These are phyloP conservation scores for Diabrotica undecimpunctata DNA, from an alignment of 1,140 invertebrate species.

Conservation along the genomic window DNA sequence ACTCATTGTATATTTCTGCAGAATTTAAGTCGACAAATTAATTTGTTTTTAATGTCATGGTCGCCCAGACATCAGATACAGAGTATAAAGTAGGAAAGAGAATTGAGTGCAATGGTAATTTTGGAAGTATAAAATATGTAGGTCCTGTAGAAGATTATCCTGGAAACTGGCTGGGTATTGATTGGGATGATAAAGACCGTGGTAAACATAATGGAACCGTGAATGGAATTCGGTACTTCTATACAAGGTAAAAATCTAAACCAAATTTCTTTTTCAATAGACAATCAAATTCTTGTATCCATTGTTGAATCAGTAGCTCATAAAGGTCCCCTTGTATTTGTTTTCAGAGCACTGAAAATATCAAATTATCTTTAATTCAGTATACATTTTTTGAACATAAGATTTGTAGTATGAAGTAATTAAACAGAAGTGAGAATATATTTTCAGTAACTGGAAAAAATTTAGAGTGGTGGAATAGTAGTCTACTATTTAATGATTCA, in stretches of 20 bases:
- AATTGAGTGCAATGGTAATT: slow-evolving; percentile 42
- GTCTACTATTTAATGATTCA: too few species aligned
- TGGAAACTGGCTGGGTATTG: slow-evolving; percentile 80
- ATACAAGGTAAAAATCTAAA: slow-evolving; percentile 57
- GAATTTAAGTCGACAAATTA: background rate
- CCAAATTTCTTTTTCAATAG: background rate
- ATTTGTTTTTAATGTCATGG: background rate
- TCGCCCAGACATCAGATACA: background rate
- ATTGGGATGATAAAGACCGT: slow-evolving; percentile 84
- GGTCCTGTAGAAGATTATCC: slow-evolving; percentile 54
- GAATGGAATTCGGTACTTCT: slow-evolving; percentile 78
- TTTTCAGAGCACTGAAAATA: too few species aligned
- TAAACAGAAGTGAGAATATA: too few species aligned
- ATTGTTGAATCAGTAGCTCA: too few species aligned
- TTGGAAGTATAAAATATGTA: slow-evolving; percentile 52
- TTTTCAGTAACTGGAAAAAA: too few species aligned
- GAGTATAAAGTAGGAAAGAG: slow-evolving; percentile 33
- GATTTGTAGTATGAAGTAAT: too few species aligned
- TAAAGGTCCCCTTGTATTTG: too few species aligned
- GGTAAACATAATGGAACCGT: slow-evolving; percentile 89
- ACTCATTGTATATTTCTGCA: background rate
- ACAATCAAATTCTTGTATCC: background rate
- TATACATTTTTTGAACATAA: too few species aligned
- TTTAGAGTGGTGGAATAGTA: too few species aligned
- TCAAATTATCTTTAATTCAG: too few species aligned